Percentiles rank a stretch among this genome's conserved stretches.
phyloP scores from a whole-genome alignment of 2,113 vertebrate genomes.

The Esox niger region DNA sequence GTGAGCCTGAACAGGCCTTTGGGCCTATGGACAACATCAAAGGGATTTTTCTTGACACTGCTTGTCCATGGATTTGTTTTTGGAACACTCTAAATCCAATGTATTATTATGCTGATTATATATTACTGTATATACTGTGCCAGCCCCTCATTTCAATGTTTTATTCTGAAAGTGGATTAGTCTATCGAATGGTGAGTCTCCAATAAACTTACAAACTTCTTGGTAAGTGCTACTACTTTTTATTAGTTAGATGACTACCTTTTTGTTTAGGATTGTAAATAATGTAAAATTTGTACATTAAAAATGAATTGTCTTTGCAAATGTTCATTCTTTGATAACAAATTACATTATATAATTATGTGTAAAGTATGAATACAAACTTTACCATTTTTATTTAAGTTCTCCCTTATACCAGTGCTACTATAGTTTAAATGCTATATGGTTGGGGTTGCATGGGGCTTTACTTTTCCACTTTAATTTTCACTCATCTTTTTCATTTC shows the following conservation, averaged over 20 bases:
- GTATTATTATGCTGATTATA: too few species aligned
- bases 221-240: conserved; percentile 63
- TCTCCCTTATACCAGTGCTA: conserved; percentile 1
- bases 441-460: not conserved
- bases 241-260: conserved; percentile 34
- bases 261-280: conserved; percentile 17
- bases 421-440: not conserved
- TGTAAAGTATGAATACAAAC: not conserved
- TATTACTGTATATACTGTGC: conserved; percentile 27
- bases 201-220: conserved; percentile 52
- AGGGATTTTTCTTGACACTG: too few species aligned
- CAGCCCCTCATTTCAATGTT: conserved; percentile 32
- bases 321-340: conserved; percentile 1
- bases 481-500: not conserved
- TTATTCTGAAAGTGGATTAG: conserved; percentile 55
- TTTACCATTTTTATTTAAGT: not conserved
- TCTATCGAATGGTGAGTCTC: conserved; percentile 51
- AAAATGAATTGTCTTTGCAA: too few species aligned
- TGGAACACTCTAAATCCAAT: not conserved
- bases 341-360: conserved; percentile 7
- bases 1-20: too few species aligned
- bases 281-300: not conserved
- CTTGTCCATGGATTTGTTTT: too few species aligned
- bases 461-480: not conserved
- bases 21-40: too few species aligned